These are phyloP conservation scores for Trigoniulus corallinus DNA, from an alignment of 1,140 invertebrate species.

Conservation along the genomic window DNA sequence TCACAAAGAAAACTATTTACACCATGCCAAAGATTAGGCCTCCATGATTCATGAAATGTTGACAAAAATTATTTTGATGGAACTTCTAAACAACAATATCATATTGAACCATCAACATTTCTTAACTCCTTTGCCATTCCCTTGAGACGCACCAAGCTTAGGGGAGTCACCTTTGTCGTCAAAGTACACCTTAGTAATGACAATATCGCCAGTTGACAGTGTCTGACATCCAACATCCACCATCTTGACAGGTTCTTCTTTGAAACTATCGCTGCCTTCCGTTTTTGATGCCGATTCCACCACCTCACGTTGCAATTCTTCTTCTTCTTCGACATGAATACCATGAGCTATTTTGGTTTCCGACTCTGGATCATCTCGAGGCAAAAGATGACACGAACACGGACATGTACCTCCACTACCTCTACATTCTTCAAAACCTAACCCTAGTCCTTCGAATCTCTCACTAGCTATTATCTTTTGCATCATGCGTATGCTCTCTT, in stretches of 20 bases:
- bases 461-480: conserved; percentile 3
- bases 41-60: too few species aligned
- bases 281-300: too few species aligned
- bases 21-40: too few species aligned
- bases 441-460: conserved; percentile 3
- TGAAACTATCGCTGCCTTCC: neutral
- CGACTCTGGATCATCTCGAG: conserved; percentile 3
- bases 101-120: too few species aligned
- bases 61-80: too few species aligned
- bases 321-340: conserved; percentile 5
- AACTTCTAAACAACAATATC: too few species aligned
- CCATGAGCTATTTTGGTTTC: conserved; percentile 3
- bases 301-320: too few species aligned
- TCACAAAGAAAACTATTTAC: too few species aligned
- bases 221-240: conserved; percentile 53
- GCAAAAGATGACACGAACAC: neutral
- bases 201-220: conserved; percentile 79
- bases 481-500: neutral
- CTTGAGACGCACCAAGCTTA: too few species aligned
- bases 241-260: conserved; percentile 6
- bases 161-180: conserved; percentile 45
- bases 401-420: neutral
- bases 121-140: too few species aligned
- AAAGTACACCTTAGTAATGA: conserved; percentile 76
- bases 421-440: too few species aligned